Evolutionary conservation across 2,797 vertebrate genomes (phyloP).

Genomic region (Premnoplex brunnescens): DNA sequence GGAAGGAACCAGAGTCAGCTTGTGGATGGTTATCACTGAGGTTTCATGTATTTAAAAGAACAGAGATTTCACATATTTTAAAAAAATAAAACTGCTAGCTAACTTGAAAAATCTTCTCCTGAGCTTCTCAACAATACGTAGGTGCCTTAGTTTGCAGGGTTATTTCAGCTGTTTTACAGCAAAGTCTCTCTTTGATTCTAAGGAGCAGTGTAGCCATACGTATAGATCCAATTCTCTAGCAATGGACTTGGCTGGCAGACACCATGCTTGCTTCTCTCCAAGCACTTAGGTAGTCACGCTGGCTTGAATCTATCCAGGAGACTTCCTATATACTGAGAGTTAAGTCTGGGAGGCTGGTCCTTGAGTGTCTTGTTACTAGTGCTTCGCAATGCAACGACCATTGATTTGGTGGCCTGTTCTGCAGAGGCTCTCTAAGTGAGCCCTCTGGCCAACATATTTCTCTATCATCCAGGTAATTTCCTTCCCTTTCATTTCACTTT

Average conservation of each 20-base stretch:
- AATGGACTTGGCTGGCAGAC: not conserved
- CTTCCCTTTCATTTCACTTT: not conserved
- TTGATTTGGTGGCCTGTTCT: not conserved
- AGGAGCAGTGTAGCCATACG: fast-evolving
- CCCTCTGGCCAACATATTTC: fast-evolving
- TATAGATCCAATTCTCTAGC: not conserved
- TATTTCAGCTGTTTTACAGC: not conserved
- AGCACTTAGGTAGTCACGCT: fast-evolving
- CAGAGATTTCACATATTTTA: not conserved
- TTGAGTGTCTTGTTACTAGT: not conserved
- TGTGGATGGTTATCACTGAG: not conserved
- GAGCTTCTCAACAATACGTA: fast-evolving
- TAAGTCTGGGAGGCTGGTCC: fast-evolving
- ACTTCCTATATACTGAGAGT: fast-evolving
- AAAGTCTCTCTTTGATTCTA: not conserved
- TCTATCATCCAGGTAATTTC: not conserved
- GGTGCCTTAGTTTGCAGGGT: not conserved
- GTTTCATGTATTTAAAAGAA: not conserved
- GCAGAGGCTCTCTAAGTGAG: not conserved
- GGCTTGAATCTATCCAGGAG: not conserved
- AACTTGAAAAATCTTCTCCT: not conserved
- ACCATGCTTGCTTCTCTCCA: not conserved
- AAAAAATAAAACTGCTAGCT: not conserved
- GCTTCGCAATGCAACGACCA: fast-evolving
- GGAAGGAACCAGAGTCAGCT: not conserved